Percentiles rank a stretch among this genome's conserved stretches.
phyloP scores from a whole-genome alignment of 2,797 vertebrate species.

The Lithobates sylvaticus region DNA sequence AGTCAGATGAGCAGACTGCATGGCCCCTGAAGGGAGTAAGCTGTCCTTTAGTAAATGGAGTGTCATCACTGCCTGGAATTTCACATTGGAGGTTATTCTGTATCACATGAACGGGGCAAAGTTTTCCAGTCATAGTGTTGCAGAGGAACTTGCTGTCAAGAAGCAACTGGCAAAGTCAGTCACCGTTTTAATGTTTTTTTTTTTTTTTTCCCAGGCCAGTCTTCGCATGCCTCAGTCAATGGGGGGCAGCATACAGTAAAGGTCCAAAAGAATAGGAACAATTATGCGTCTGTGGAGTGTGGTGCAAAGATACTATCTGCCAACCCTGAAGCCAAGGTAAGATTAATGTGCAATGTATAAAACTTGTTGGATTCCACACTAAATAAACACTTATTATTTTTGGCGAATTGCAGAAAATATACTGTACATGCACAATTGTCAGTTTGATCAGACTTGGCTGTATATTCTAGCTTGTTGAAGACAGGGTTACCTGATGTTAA shows the following conservation, averaged over 20 bases:
- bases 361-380: too few species aligned
- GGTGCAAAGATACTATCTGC: constrained; percentile 97
- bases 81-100: neutral
- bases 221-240: constrained; percentile 87
- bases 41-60: constrained; percentile 25
- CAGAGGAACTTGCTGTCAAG: neutral
- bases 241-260: constrained; percentile 88
- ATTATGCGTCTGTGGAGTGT: constrained; percentile 98
- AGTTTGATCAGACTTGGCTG: too few species aligned
- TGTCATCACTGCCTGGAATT: neutral
- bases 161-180: neutral
- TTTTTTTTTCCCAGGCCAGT: constrained; percentile 83
- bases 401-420: too few species aligned
- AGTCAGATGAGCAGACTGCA: constrained; percentile 33
- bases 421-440: too few species aligned
- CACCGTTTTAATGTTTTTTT: neutral
- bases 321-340: constrained; percentile 97
- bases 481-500: too few species aligned
- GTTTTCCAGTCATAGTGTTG: neutral
- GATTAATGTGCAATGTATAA: neutral
- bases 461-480: too few species aligned
- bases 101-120: neutral
- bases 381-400: neutral
- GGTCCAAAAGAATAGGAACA: constrained; percentile 97
- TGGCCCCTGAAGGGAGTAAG: constrained; percentile 15